Evolutionary conservation across 2,113 vertebrate species (phyloP).

Genomic region (Phycodurus eques): DNA sequence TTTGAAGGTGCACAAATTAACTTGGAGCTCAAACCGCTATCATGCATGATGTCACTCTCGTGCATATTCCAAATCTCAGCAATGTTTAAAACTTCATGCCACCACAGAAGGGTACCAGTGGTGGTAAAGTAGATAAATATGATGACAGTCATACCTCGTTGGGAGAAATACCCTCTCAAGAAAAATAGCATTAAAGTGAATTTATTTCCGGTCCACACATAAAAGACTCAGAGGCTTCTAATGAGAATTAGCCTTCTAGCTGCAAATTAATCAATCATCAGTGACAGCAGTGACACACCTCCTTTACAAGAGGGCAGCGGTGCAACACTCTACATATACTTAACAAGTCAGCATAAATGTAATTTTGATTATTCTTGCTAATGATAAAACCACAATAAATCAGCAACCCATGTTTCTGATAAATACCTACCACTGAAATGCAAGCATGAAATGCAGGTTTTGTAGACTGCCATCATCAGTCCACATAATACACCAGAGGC

Average conservation of each 20-base stretch:
- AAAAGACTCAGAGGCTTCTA: neutral
- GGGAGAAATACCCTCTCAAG: too few relatives aligned
- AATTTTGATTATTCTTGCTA: neutral
- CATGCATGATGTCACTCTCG: too few relatives aligned
- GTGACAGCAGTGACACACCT: conserved; percentile 12
- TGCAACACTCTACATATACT: neutral
- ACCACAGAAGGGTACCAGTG: too few relatives aligned
- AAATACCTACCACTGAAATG: too few relatives aligned
- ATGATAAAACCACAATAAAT: neutral
- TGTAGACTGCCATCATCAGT: neutral
- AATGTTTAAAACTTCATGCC: too few relatives aligned
- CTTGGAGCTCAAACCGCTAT: too few relatives aligned
- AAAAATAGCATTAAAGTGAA: neutral
- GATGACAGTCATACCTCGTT: too few relatives aligned
- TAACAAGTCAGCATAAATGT: neutral
- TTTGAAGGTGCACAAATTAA: too few relatives aligned
- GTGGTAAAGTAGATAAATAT: too few relatives aligned
- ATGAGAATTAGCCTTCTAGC: neutral
- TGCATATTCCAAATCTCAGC: too few relatives aligned
- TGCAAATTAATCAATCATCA: conserved; percentile 22
- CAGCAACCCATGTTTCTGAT: neutral
- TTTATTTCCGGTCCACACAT: neutral
- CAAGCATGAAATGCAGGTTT: conserved; percentile 4
- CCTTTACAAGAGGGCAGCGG: neutral
- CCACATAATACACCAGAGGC: neutral